Evolutionary conservation across 2,888 invertebrate species (phyloP).

Genomic region (Eudemis profundana): DNA sequence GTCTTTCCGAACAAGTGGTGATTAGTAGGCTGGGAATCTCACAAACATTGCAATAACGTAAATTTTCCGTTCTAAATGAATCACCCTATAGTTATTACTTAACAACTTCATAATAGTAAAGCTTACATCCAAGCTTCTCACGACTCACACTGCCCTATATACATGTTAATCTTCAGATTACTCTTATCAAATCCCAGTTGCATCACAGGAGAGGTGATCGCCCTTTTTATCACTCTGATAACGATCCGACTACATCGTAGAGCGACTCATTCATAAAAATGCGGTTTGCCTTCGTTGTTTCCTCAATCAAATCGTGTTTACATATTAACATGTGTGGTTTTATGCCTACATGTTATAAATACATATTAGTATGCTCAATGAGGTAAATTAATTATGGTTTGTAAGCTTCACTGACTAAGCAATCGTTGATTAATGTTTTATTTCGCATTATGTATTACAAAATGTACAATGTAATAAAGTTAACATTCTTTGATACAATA

Average conservation of each 20-base stretch:
- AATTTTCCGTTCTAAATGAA: too few relatives aligned
- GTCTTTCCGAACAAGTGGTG: too few relatives aligned
- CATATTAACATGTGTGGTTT: conserved; percentile 13
- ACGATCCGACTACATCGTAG: conserved; percentile 8
- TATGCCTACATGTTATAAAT: conserved; percentile 10
- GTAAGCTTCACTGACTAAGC: neutral
- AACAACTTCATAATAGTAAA: neutral
- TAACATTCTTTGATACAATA: neutral
- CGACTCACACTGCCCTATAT: conserved; percentile 12
- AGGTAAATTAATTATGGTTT: conserved; percentile 20
- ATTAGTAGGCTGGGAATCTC: too few relatives aligned
- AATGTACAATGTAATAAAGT: neutral
- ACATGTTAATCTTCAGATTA: conserved; percentile 17
- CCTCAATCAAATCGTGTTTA: conserved; percentile 23
- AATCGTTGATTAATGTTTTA: neutral
- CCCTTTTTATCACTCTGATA: conserved; percentile 27
- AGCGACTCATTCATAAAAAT: conserved; percentile 30
- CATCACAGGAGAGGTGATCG: conserved; percentile 39
- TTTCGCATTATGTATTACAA: conserved; percentile 7
- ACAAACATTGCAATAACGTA: too few relatives aligned
- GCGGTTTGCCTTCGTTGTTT: conserved; percentile 24
- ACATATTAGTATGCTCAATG: conserved; percentile 10
- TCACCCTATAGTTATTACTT: neutral
- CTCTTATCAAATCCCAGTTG: conserved; percentile 31
- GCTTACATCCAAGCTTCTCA: too few relatives aligned